Evolutionary conservation across 2,113 vertebrate genomes (phyloP).

Genomic region (Salminus brasiliensis): DNA sequence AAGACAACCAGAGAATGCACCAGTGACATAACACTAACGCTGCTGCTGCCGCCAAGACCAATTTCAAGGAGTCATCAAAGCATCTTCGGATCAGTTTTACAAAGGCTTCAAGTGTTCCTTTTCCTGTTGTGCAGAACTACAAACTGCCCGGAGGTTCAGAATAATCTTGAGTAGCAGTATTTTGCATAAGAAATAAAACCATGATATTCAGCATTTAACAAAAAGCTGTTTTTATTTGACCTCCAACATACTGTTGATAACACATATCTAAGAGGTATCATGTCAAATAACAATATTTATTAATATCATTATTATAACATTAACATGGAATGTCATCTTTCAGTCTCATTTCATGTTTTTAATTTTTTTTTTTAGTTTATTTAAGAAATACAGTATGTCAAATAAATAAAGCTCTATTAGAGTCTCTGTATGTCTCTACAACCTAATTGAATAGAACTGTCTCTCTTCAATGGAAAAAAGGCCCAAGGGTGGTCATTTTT

Average conservation of each 20-base stretch:
- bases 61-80: too few relatives aligned
- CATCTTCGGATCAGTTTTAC: too few relatives aligned
- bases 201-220: slow-evolving; percentile 42
- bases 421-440: slow-evolving; percentile 57
- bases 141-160: background rate
- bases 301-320: slow-evolving; percentile 73
- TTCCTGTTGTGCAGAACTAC: background rate
- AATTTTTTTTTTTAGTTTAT: slow-evolving; percentile 62
- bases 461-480: slow-evolving; percentile 51
- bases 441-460: slow-evolving; percentile 57
- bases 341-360: slow-evolving; percentile 56
- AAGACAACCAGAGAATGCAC: background rate
- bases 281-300: slow-evolving; percentile 74
- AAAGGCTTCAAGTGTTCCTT: background rate
- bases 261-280: slow-evolving; percentile 70
- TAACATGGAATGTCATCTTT: slow-evolving; percentile 77
- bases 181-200: slow-evolving; percentile 1
- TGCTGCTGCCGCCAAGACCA: too few relatives aligned
- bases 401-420: slow-evolving; percentile 76
- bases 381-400: slow-evolving; percentile 69
- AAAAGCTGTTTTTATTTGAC: slow-evolving; percentile 70
- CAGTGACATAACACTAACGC: background rate
- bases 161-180: background rate
- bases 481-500: slow-evolving; percentile 47
- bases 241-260: slow-evolving; percentile 66